Evolutionary conservation across 2,888 invertebrate genomes (phyloP).

Genomic region (Entomobrya proxima): DNA sequence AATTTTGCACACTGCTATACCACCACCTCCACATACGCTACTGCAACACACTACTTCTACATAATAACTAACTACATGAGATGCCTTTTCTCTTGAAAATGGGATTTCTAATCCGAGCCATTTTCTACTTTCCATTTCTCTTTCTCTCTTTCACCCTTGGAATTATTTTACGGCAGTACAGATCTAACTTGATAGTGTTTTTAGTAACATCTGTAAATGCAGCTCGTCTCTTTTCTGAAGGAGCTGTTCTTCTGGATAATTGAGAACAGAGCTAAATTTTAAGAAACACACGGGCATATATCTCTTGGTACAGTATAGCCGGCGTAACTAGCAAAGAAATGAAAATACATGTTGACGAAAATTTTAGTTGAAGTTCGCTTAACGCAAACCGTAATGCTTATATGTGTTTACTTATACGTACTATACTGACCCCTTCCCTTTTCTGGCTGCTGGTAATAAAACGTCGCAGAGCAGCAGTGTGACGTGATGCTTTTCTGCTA

Average conservation of each 20-base stretch:
- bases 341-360: slow-evolving; percentile 7
- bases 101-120: slow-evolving; percentile 53
- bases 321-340: neutral
- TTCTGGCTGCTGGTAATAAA: slow-evolving; percentile 6
- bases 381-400: no score
- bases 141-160: slow-evolving; percentile 4
- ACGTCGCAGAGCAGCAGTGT: neutral
- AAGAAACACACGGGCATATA: neutral
- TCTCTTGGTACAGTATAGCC: neutral
- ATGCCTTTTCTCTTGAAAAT: slow-evolving; percentile 47
- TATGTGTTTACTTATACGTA: neutral
- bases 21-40: neutral
- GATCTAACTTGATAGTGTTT: slow-evolving; percentile 24
- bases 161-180: slow-evolving; percentile 33
- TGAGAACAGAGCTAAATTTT: slow-evolving; percentile 31
- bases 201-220: slow-evolving; percentile 20
- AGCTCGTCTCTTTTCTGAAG: neutral
- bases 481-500: slow-evolving; percentile 5
- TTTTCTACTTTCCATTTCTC: slow-evolving; percentile 22
- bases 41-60: neutral
- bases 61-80: slow-evolving; percentile 17
- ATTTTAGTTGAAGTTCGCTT: slow-evolving; percentile 2
- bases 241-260: neutral
- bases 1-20: slow-evolving; percentile 44
- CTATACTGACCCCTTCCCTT: neutral